Evolutionary conservation across 2,113 vertebrate genomes (phyloP).

Genomic region (Columba livia): DNA sequence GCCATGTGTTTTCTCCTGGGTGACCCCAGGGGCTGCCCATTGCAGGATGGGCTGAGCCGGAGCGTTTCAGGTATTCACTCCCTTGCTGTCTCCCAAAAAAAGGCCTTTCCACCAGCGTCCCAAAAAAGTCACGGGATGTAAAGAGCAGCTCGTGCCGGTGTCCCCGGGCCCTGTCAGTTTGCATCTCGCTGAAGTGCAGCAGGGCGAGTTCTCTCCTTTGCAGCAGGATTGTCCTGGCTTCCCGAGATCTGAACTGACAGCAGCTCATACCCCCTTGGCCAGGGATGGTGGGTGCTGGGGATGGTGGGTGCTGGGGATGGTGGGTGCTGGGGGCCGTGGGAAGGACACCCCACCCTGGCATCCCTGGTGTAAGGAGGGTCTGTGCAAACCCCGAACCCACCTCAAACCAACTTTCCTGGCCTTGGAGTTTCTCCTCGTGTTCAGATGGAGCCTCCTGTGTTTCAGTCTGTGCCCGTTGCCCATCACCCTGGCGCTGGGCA

Average conservation of each 20-base stretch:
- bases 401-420: neutral
- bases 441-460: too few relatives aligned
- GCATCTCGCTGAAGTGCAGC: neutral
- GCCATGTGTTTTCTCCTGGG: neutral
- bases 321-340: neutral
- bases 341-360: neutral
- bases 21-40: neutral
- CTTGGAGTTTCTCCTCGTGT: too few relatives aligned
- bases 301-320: neutral
- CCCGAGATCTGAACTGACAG: neutral
- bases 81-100: neutral
- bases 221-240: neutral
- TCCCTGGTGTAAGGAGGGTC: neutral
- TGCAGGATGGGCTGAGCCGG: accelerated
- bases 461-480: too few relatives aligned
- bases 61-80: neutral
- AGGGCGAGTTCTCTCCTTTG: neutral
- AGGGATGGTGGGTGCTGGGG: neutral
- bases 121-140: neutral
- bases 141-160: accelerated
- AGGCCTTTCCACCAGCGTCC: neutral
- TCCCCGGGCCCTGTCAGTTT: conserved; percentile 5
- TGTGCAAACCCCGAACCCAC: neutral
- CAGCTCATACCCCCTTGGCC: neutral
- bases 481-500: too few relatives aligned